Evolutionary conservation across 2,797 vertebrate genomes (phyloP), one percentile per base, ranked within the genome.

Genomic region (Denticeps clupeoides): DNA sequence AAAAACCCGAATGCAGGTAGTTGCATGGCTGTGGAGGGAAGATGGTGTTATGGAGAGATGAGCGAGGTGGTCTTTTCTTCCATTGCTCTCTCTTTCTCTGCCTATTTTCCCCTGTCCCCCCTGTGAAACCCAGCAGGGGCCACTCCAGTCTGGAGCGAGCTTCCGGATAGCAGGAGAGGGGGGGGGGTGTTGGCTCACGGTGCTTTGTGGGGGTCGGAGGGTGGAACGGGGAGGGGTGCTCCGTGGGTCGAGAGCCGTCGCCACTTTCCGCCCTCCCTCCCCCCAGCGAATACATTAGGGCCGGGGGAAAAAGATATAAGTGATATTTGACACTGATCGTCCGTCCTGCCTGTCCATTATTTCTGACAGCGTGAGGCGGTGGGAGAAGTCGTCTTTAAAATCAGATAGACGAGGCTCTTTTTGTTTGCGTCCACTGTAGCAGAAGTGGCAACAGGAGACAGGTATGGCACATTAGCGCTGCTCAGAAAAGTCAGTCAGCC

Each of bases 401-500:
- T 70, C 71, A 58, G 48, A 53, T 40, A 41, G 67, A 73, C 70
- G 63, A 67, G 53, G 50, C 55, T 47, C 60, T 74, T 81, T 80
- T 84, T 86, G 80, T 83, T 80, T 76, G 77, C 55, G 54, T 59
- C 72, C 75, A 84, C 79, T 79, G 79, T 79, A 82, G 79, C 81
- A 79, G 80, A 84, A 83, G 65, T 55, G 77, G 63, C 75, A 64
- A 40, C 78, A 46, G 77, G 75, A 77, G 76, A 72, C 64, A 59
- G 68, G 63, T 67, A 60, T 43, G 60, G 64, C 58, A 35, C 67
- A 75, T 80, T 73, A 67, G 65, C 61, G 64, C 55, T 26, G 16
- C 58, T 71, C 59, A 65, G 51, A 71, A 61, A 21, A 16, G 1
- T 46, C 60, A n/a, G 35, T 21, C 31, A 43, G 24, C 41, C 32